Evolutionary conservation across 2,888 invertebrate species (phyloP).

Genomic region (Galeruca laticollis): DNA sequence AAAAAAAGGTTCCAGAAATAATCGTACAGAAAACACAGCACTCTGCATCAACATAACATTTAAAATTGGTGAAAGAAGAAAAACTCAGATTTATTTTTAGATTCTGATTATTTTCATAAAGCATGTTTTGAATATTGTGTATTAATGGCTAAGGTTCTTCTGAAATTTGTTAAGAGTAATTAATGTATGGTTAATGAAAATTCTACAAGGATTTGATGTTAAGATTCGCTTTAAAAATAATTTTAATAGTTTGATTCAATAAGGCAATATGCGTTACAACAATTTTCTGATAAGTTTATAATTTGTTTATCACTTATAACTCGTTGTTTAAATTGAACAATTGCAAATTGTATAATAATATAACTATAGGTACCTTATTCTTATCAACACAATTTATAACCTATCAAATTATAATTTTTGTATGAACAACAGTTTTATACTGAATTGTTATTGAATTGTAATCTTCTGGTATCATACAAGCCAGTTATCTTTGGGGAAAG

Average conservation of each 20-base stretch:
- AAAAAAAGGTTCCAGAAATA: background rate
- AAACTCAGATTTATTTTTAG: constrained; percentile 7
- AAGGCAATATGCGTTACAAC: background rate
- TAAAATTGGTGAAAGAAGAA: constrained; percentile 1
- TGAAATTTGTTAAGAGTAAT: background rate
- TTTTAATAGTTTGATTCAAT: background rate
- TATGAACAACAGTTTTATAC: too few species aligned
- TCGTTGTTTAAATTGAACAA: background rate
- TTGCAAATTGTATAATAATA: background rate
- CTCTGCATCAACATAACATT: background rate
- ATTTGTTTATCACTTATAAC: background rate
- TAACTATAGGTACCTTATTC: background rate
- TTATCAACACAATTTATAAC: too few species aligned
- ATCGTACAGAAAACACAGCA: background rate
- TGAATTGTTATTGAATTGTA: too few species aligned
- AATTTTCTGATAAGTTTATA: background rate
- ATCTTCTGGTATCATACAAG: too few species aligned
- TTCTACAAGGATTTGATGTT: background rate
- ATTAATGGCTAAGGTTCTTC: background rate
- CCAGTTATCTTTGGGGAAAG: too few species aligned
- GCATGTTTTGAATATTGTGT: constrained; percentile 9
- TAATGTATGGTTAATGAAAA: background rate
- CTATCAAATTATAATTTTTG: too few species aligned
- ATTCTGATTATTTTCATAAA: constrained; percentile 7
- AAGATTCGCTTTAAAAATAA: background rate